Percentiles rank a stretch among this genome's conserved stretches.
Conservation (phyloP, 2,113 vertebrate genomes). For the Benthochromis sp. region DNA sequence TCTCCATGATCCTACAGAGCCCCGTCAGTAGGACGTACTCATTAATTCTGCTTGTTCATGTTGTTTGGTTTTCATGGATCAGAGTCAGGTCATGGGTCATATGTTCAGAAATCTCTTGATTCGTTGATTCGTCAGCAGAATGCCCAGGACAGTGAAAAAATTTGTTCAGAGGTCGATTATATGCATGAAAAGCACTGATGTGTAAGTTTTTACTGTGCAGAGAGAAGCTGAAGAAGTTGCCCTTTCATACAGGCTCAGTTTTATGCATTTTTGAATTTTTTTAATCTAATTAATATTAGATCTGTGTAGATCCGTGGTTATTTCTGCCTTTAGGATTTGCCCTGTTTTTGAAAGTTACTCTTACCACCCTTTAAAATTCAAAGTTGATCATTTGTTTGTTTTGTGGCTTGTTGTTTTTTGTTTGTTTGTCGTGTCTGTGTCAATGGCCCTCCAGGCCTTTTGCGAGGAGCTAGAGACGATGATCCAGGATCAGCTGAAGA, state of each 20-base stretch:
- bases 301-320: not conserved
- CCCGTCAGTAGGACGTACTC: conserved; percentile 75
- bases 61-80: not conserved
- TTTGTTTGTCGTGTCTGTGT: not conserved
- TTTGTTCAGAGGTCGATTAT: not conserved
- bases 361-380: not conserved
- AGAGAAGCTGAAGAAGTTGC: not conserved
- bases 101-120: not conserved
- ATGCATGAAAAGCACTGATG: not conserved
- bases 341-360: not conserved
- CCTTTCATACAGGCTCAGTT: not conserved
- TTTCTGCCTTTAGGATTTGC: not conserved
- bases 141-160: not conserved
- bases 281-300: not conserved
- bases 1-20: conserved; percentile 99
- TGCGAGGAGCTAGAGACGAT: conserved; percentile 97
- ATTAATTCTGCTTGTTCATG: not conserved
- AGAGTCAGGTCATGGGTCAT: not conserved
- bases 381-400: not conserved
- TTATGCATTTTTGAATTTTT: not conserved
- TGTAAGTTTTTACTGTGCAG: not conserved
- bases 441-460: conserved; percentile 78
- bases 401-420: not conserved
- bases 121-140: not conserved
- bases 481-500: conserved; percentile 98